These are phyloP conservation scores for Orthosia incerta DNA, from an alignment of 2,888 invertebrate genomes.

Conservation along the genomic window DNA sequence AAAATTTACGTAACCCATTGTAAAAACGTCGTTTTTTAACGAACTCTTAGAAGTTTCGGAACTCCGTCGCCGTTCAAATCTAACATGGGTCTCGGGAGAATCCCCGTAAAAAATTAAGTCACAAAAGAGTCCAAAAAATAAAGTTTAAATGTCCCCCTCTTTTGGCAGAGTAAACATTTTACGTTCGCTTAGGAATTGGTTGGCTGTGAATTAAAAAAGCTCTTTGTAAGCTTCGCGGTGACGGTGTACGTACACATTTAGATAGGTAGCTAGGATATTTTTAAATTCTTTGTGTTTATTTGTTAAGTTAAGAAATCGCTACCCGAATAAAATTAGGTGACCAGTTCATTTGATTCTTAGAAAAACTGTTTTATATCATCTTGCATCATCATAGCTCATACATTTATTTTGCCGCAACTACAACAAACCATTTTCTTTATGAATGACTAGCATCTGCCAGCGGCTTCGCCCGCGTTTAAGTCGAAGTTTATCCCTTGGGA, in stretches of 20 bases:
- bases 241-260: conserved; percentile 69
- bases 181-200: conserved; percentile 82
- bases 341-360: too few relatives aligned
- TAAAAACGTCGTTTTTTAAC: conserved; percentile 87
- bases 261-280: conserved; percentile 38
- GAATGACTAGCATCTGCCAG: too few relatives aligned
- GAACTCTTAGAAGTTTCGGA: conserved; percentile 85
- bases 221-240: conserved; percentile 69
- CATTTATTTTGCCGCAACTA: too few relatives aligned
- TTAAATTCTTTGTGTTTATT: too few relatives aligned
- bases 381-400: too few relatives aligned
- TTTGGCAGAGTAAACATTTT: conserved; percentile 87
- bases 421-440: too few relatives aligned
- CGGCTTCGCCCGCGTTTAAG: too few relatives aligned
- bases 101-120: conserved; percentile 88
- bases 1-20: conserved; percentile 88
- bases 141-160: conserved; percentile 85
- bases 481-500: too few relatives aligned
- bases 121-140: conserved; percentile 85
- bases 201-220: conserved; percentile 79
- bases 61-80: conserved; percentile 86
- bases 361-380: too few relatives aligned
- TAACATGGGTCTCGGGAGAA: conserved; percentile 86
- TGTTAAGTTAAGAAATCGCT: too few relatives aligned
- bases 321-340: too few relatives aligned